Percentiles rank a stretch among this genome's conserved stretches.
Conservation (phyloP, 2,113 vertebrate species). For the Takifugu bimaculatus region DNA sequence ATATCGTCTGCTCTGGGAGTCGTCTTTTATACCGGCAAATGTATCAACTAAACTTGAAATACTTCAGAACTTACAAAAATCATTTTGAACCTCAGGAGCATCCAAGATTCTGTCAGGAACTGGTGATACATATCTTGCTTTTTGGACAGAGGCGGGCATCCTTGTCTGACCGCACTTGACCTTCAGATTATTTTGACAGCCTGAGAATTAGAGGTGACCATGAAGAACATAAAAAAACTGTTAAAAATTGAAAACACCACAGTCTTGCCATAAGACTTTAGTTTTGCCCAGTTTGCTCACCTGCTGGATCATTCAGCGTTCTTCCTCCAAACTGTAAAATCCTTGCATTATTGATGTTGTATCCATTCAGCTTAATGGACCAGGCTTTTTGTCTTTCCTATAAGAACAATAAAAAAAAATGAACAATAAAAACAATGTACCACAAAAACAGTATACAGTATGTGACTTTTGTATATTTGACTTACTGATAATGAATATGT, state of each 20-base stretch:
- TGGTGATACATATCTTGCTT: conserved; percentile 87
- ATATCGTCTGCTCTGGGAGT: not conserved
- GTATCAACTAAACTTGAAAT: not conserved
- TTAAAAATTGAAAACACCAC: too few relatives aligned
- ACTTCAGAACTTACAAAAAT: conserved; percentile 74
- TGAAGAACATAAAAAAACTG: not conserved
- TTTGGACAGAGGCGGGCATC: conserved; percentile 80
- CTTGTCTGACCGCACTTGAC: conserved; percentile 90
- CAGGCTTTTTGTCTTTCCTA: conserved; percentile 89
- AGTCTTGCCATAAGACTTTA: not conserved
- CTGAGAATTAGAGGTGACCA: conserved; percentile 56
- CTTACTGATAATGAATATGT: conserved; percentile 61
- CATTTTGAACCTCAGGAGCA: conserved; percentile 90
- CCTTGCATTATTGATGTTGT: conserved; percentile 90
- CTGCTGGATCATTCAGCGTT: conserved; percentile 88
- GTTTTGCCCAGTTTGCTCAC: conserved; percentile 61
- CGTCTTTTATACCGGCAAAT: not conserved
- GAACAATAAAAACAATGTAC: not conserved
- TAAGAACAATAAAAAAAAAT: not conserved
- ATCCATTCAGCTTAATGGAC: conserved; percentile 91
- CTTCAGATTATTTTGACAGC: conserved; percentile 94
- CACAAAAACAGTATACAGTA: too few relatives aligned
- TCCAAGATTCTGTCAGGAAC: conserved; percentile 90
- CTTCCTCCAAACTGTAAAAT: conserved; percentile 91
- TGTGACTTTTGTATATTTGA: not conserved